Evolutionary conservation across 2,113 vertebrate genomes (phyloP).

Genomic region (Sebastes schlegelii): DNA sequence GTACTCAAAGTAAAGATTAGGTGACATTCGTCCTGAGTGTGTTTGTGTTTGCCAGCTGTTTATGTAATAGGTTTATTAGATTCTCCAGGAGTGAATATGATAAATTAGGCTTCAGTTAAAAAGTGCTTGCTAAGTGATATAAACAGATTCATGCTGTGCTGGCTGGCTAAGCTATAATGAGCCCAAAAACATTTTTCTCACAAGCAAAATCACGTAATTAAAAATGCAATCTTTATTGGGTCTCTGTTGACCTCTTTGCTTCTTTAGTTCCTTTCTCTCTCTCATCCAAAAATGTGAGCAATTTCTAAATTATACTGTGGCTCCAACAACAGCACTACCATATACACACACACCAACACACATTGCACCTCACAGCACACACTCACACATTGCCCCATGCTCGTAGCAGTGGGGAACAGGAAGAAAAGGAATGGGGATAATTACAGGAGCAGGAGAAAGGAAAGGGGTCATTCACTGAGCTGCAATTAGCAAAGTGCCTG

Average conservation of each 20-base stretch:
- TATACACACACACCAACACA: neutral
- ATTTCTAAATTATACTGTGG: neutral
- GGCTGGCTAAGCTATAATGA: conserved; percentile 29
- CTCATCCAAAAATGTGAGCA: neutral
- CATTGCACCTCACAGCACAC: neutral
- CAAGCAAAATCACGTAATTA: conserved; percentile 32
- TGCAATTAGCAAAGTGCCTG: conserved; percentile 42
- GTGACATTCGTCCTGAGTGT: neutral
- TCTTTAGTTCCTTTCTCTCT: neutral
- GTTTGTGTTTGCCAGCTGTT: conserved; percentile 35
- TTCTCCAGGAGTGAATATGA: conserved; percentile 19
- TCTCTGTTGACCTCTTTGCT: conserved; percentile 15
- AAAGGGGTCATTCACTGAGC: conserved; percentile 30
- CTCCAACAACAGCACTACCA: neutral
- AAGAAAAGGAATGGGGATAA: neutral
- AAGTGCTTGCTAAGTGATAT: conserved; percentile 33
- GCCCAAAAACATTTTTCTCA: conserved; percentile 6
- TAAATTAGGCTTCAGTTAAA: conserved; percentile 33
- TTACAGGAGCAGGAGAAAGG: conserved; percentile 1
- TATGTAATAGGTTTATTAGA: conserved; percentile 16
- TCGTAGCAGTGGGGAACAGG: neutral
- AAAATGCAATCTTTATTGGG: neutral
- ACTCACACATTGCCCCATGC: neutral
- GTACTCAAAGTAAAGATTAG: neutral
- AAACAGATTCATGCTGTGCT: conserved; percentile 15